A percentile compares a stretch with the other conserved stretches of the same genome.
phyloP scores from a whole-genome alignment of 2,113 vertebrate genomes.

The Colistium nudipinnis region DNA sequence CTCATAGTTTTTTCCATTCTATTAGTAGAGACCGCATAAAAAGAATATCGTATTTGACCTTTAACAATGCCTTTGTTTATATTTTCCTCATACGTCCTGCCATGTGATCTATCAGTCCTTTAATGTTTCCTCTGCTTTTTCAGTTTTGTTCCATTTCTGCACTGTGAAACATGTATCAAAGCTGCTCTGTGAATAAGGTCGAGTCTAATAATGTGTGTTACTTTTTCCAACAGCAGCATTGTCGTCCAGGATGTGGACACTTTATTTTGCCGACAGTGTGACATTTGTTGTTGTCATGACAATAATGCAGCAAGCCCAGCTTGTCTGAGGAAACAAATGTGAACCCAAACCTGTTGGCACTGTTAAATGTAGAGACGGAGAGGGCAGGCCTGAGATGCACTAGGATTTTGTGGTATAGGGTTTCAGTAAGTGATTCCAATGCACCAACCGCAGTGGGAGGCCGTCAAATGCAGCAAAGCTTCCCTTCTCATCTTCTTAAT shows the following conservation, averaged over 20 bases:
- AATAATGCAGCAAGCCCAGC: background rate
- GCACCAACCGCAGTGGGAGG: slow-evolving; percentile 8
- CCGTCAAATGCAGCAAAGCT: slow-evolving; percentile 7
- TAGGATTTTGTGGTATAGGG: background rate
- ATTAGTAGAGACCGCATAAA: too few species aligned
- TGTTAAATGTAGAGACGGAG: background rate
- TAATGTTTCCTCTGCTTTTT: too few species aligned
- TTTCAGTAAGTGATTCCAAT: background rate
- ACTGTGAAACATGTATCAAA: background rate
- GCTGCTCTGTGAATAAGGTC: background rate
- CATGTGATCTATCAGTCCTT: background rate
- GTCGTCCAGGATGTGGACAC: background rate
- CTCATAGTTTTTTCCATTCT: too few species aligned
- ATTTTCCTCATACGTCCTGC: background rate
- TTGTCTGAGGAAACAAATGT: background rate
- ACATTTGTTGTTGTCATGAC: slow-evolving; percentile 5
- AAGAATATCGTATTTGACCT: too few species aligned
- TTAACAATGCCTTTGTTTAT: too few species aligned
- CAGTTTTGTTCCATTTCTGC: background rate
- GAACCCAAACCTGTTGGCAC: background rate
- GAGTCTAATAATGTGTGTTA: background rate
- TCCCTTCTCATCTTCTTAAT: slow-evolving; percentile 34
- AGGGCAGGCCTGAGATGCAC: background rate
- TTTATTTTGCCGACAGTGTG: background rate
- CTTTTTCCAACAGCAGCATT: background rate